Base-by-base conservation (phyloP, 2,888 invertebrate genomes). In the Eupithecia inturbata region DNA sequence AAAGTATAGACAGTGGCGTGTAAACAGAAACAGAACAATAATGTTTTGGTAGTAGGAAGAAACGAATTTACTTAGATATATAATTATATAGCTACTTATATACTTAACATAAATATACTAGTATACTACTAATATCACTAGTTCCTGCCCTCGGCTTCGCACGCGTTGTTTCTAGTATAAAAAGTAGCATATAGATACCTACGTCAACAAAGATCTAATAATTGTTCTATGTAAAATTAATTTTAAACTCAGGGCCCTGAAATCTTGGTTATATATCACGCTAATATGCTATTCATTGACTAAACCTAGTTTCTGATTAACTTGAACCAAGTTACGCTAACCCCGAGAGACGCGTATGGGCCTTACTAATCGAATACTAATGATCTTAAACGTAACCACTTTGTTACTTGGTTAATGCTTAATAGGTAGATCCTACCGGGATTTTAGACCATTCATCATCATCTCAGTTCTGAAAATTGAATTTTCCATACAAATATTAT, bases 301-400 rank as follows among this genome's bases (percentile, higher is more conserved):
- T 26, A 14, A 57, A 57, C 57, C 57, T 57, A 57, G 57, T 57
- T 57, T 57, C 57, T 62, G 31, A 62, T 31, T 31, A 31, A 62
- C 62, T 31, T 31, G 31, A 14, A 31, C 19, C 10, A 31, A 31
- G 62, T 62, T 62, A 31, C 16, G 62, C 16, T 28, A 60, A 60
- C 28, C 60, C 28, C 62, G 62, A 62, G 31, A 19, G 31, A n/a
- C n/a, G 16, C 62, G 31, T 53, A 22, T 53, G 41, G 68, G 39
- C 10, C 31, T 49, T 28, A 22, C 53, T 31, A 26, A 75, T 77
- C 76, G 77, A 62, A 76, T 79, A 80, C 70, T 79, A 49, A 49
- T 39, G 26, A 39, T 39, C 12, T 77, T 67, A 67, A 67, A 57
- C 57, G 57, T 26, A 14, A 57, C 26, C 57, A 57, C 57, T 57